Percentiles rank a stretch among this genome's conserved stretches.
These are phyloP conservation scores for Troides aeacus DNA, from an alignment of 2,888 invertebrate species.

Conservation along the genomic window DNA sequence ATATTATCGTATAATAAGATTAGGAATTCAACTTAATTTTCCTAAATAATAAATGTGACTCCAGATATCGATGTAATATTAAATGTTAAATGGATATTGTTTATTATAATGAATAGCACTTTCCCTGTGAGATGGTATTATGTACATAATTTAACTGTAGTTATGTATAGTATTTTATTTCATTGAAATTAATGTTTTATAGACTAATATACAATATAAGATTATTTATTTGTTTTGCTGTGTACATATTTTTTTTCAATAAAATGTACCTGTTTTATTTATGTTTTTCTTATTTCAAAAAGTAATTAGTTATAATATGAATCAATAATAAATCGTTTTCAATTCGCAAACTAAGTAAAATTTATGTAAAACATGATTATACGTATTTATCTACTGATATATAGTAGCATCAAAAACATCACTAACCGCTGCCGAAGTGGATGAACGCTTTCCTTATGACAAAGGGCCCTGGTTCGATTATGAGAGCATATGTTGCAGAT, in stretches of 20 bases:
- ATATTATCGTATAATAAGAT: slow-evolving; percentile 69
- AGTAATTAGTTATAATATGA: neutral
- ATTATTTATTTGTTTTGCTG: slow-evolving; percentile 81
- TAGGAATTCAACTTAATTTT: slow-evolving; percentile 68
- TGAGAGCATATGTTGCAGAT: too few species aligned
- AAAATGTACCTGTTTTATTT: slow-evolving; percentile 80
- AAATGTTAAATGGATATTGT: slow-evolving; percentile 75
- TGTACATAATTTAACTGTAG: slow-evolving; percentile 77
- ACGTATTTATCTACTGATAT: too few species aligned
- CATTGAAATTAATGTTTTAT: slow-evolving; percentile 80
- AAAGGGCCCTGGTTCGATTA: too few species aligned
- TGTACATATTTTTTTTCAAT: slow-evolving; percentile 80
- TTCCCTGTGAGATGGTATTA: slow-evolving; percentile 73
- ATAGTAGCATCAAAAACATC: too few species aligned
- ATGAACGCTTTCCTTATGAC: too few species aligned
- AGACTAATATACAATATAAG: slow-evolving; percentile 80
- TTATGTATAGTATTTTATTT: slow-evolving; percentile 80
- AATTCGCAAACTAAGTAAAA: neutral
- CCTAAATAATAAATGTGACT: slow-evolving; percentile 66
- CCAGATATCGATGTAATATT: slow-evolving; percentile 72
- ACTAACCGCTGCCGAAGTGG: too few species aligned
- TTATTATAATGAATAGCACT: slow-evolving; percentile 68
- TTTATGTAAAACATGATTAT: neutral
- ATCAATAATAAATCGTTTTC: neutral
- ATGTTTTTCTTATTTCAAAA: slow-evolving; percentile 37